These are phyloP conservation scores for Rana temporaria DNA, from an alignment of 2,113 vertebrate species.

Conservation along the genomic window DNA sequence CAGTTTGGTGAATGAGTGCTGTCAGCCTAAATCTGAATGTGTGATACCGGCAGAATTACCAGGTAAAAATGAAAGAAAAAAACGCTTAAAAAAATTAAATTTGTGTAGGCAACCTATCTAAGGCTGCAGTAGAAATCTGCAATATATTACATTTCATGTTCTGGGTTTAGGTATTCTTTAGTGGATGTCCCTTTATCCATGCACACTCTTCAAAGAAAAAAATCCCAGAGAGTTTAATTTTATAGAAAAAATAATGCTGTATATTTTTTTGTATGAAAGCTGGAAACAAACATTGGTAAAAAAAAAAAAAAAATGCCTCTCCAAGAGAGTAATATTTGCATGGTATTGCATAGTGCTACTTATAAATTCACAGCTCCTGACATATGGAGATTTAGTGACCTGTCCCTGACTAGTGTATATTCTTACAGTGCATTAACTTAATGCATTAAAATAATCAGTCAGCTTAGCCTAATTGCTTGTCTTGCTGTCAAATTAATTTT, in stretches of 20 bases:
- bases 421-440: slow-evolving; percentile 40
- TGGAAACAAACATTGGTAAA: background rate
- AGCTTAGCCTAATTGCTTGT: slow-evolving; percentile 28
- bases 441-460: slow-evolving; percentile 39
- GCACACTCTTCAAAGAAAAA: too few species aligned
- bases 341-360: background rate
- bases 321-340: background rate
- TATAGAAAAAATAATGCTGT: background rate
- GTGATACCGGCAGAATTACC: too few species aligned
- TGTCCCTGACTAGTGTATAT: slow-evolving; percentile 10
- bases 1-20: too few species aligned
- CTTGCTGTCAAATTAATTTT: slow-evolving; percentile 35
- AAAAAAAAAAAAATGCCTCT: background rate
- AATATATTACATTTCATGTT: too few species aligned
- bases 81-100: too few species aligned
- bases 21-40: too few species aligned
- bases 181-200: too few species aligned
- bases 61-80: too few species aligned
- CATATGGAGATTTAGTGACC: slow-evolving; percentile 17
- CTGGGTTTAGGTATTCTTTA: too few species aligned
- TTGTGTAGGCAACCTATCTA: too few species aligned
- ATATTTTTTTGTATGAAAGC: background rate
- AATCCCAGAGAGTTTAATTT: background rate
- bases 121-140: too few species aligned
- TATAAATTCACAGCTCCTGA: slow-evolving; percentile 19